Evolutionary conservation across 2,113 vertebrate genomes (phyloP).

Genomic region (Dunckerocampus dactyliophorus): DNA sequence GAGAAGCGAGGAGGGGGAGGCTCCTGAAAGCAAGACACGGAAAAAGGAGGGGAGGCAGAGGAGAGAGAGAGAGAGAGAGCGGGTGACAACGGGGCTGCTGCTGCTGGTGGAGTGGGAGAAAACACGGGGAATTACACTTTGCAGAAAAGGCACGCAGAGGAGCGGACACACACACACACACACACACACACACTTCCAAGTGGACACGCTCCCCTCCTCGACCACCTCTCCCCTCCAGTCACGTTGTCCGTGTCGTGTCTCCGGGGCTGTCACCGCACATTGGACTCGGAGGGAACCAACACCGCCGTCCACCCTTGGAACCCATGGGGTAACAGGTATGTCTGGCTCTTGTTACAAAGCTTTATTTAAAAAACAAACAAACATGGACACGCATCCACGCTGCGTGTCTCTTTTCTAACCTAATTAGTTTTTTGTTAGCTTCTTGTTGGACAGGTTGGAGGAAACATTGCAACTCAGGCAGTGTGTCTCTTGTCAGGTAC

Average conservation of each 20-base stretch:
- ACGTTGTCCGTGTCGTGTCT: conserved; percentile 17
- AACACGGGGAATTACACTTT: conserved; percentile 72
- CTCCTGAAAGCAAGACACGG: conserved; percentile 67
- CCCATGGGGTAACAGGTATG: conserved; percentile 83
- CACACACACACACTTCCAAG: conserved; percentile 37
- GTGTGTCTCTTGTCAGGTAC: no score
- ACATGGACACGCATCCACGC: no score
- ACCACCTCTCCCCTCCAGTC: neutral
- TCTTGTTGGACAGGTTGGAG: no score
- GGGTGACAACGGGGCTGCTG: conserved; percentile 21
- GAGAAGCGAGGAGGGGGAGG: conserved; percentile 51
- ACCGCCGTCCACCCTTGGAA: conserved; percentile 69
- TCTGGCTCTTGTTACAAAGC: conserved; percentile 44
- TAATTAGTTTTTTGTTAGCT: no score
- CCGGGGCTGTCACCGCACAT: conserved; percentile 65
- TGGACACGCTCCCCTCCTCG: conserved; percentile 58
- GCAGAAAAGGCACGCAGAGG: conserved; percentile 53
- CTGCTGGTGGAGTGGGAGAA: conserved; percentile 60
- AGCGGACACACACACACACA: conserved; percentile 32
- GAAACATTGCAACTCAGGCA: no score
- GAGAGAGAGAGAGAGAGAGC: conserved; percentile 66
- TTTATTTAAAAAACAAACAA: no score
- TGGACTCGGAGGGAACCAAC: conserved; percentile 67
- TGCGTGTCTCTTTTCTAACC: no score
- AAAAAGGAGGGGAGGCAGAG: conserved; percentile 65